Conservation (phyloP, 2,888 invertebrate species). For the Mythimna albipuncta region DNA sequence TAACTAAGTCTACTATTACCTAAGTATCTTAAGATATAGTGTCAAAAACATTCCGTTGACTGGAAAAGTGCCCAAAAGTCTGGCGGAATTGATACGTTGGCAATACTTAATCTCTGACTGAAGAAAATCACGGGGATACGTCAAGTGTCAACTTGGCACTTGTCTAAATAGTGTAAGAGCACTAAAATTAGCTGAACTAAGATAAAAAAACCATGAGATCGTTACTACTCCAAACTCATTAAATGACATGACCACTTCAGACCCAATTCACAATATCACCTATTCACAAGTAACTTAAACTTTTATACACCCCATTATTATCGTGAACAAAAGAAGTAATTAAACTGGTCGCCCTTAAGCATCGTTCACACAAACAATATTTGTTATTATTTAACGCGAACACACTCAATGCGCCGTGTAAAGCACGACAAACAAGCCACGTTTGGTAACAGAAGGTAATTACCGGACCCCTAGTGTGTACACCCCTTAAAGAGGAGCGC, state of each 20-base stretch:
- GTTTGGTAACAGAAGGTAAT: conserved; percentile 81
- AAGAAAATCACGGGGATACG: too few relatives aligned
- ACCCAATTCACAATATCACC: conserved; percentile 27
- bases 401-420: conserved; percentile 76
- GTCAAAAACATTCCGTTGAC: too few relatives aligned
- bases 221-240: conserved; percentile 5
- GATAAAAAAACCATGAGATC: neutral
- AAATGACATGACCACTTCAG: conserved; percentile 33
- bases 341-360: conserved; percentile 78
- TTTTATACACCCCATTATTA: conserved; percentile 36
- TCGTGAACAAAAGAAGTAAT: conserved; percentile 76
- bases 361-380: conserved; percentile 80
- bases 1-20: too few relatives aligned
- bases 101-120: too few relatives aligned
- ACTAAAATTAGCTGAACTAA: neutral
- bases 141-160: too few relatives aligned
- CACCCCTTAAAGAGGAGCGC: conserved; percentile 73
- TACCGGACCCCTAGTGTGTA: conserved; percentile 78
- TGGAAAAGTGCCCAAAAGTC: too few relatives aligned
- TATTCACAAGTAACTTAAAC: conserved; percentile 14
- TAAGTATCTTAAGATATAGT: too few relatives aligned
- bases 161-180: too few relatives aligned
- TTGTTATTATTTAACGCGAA: conserved; percentile 84
- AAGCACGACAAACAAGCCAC: conserved; percentile 77
- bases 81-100: too few relatives aligned